Conservation (phyloP, 2,113 vertebrate genomes). For the Mustelus asterias region DNA sequence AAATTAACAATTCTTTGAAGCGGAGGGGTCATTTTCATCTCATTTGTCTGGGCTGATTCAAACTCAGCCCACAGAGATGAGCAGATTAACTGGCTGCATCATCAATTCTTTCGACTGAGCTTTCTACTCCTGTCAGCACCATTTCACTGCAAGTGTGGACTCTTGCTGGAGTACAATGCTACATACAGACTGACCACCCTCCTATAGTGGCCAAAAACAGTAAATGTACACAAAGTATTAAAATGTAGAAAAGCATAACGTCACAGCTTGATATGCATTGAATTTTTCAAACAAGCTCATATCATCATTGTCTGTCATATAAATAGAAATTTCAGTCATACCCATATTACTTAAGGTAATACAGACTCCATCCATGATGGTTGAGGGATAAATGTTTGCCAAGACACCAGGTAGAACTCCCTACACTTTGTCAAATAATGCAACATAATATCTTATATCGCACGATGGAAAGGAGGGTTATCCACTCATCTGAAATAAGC, state of each 20-base stretch:
- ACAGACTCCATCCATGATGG: not conserved
- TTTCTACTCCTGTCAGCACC: not conserved
- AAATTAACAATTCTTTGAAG: not conserved
- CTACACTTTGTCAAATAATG: not conserved
- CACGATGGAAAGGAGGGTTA: not conserved
- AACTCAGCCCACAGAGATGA: not conserved
- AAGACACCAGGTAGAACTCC: not conserved
- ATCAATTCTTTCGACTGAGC: not conserved
- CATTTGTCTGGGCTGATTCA: not conserved
- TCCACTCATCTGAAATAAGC: not conserved
- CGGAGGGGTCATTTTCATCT: not conserved
- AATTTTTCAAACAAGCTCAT: not conserved
- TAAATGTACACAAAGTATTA: not conserved
- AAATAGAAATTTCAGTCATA: not conserved
- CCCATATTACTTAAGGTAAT: not conserved
- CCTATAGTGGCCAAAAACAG: not conserved
- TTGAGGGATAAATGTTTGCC: not conserved
- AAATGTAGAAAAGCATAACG: not conserved
- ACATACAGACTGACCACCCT: not conserved
- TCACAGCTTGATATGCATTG: not conserved
- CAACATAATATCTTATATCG: not conserved
- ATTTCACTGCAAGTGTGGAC: not conserved
- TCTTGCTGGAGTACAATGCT: too few relatives aligned
- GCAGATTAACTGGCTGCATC: not conserved
- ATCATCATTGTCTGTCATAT: not conserved